Evolutionary conservation across 2,113 vertebrate genomes (phyloP), one percentile per base, ranked within the genome.

Genomic region (Tretioscincus oriximinensis): DNA sequence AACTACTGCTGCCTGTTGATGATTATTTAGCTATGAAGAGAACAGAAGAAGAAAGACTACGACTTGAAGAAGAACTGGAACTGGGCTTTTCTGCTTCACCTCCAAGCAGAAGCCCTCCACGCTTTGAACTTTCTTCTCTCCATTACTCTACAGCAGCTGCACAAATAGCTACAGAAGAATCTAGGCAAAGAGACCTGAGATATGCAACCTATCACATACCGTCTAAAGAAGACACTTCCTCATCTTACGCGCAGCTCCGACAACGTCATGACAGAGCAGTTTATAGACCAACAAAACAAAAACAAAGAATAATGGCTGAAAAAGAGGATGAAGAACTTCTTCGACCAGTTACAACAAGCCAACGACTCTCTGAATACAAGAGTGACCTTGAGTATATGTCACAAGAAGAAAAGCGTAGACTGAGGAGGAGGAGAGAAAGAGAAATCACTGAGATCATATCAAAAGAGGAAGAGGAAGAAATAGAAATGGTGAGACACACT

Each of bases 21-120:
- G 97, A 99, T 87, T 99, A 99, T 84, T 93, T 99, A 85, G 96
- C 97, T 9, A 97, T 99, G 97, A 99, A 99, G 87, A 96, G 95
- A 90, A 97, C 96, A 0, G 98, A 99, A 91, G 98, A 99, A 81
- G 98, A 99, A 91, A 95, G 98, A 85, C 92, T 99, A 64, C 96
- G 95, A 71, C 95, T 99, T 71, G 98, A 99, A 90, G 97, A 99
- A 68, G 98, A 99, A 88, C 94, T 99, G 24, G 96, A 97, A 67
- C 85, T 98, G 68, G 98, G 98, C 28, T 99, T 97, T 88, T 99
- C 98, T 69, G 97, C 96, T 49, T 99, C 98, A 51, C 98, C 98
- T 76, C 98, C 97, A 8, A 98, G 97, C 66, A 95, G 96, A 76
- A 99, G 98, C 88, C 98, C 98, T 3, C 97, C 97, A 61, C 96